Evolutionary conservation across 2,888 invertebrate species (phyloP).

Genomic region (Heliconius erato): DNA sequence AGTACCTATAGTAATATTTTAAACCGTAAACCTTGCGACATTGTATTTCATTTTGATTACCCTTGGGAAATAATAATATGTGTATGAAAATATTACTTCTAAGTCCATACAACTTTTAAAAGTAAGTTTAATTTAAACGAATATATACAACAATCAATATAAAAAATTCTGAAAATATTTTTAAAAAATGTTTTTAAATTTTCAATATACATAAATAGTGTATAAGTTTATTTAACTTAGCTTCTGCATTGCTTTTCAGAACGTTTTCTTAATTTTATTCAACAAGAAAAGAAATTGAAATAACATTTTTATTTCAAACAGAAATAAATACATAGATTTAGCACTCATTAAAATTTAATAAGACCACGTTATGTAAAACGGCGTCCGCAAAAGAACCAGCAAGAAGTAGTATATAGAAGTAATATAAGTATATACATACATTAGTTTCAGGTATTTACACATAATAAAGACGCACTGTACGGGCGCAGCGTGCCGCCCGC

Average conservation of each 20-base stretch:
- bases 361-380: neutral
- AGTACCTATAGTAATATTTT: no score
- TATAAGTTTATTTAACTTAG: neutral
- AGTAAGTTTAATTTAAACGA: no score
- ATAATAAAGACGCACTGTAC: conserved; percentile 57
- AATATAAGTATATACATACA: conserved; percentile 8
- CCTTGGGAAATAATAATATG: neutral
- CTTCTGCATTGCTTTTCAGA: neutral
- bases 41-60: neutral
- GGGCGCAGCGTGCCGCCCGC: conserved; percentile 34
- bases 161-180: neutral
- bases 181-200: neutral
- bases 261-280: neutral
- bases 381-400: neutral
- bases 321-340: neutral
- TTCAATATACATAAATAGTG: neutral
- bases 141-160: no score
- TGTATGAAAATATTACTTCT: neutral
- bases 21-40: neutral
- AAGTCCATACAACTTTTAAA: neutral
- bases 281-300: neutral
- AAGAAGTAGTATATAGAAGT: neutral
- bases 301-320: neutral
- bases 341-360: conserved; percentile 16
- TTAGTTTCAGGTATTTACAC: conserved; percentile 51